Conservation (phyloP, 1,140 invertebrate species). For the Pogonomyrmex barbatus region DNA sequence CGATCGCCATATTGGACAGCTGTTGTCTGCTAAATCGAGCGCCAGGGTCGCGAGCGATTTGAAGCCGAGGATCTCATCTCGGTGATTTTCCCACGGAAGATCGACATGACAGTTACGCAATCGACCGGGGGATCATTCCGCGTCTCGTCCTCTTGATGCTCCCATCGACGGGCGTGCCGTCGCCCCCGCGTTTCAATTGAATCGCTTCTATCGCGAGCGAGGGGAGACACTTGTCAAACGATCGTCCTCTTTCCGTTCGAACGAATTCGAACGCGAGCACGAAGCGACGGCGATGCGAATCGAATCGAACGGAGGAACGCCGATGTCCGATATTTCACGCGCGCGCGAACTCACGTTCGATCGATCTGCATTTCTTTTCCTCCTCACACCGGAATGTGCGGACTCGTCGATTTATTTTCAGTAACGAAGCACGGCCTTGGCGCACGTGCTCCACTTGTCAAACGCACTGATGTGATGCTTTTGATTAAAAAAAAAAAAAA, state of each 20-base stretch:
- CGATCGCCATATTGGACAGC: constrained; percentile 81
- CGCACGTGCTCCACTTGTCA: constrained; percentile 15
- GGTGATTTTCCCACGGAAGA: constrained; percentile 59
- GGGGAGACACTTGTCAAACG: constrained; percentile 51
- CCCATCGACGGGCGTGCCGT: neutral
- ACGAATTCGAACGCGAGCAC: neutral
- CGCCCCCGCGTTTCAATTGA: constrained; percentile 54
- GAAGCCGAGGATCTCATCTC: constrained; percentile 75
- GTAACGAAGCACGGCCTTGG: neutral
- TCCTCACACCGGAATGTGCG: neutral
- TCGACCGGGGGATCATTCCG: neutral
- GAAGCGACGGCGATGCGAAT: neutral
- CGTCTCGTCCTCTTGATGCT: neutral
- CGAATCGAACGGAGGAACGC: neutral
- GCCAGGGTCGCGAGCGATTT: constrained; percentile 82
- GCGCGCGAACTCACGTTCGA: neutral
- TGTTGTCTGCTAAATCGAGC: constrained; percentile 85
- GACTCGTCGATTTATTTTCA: neutral
- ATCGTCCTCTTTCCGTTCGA: neutral
- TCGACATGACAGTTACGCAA: constrained; percentile 69
- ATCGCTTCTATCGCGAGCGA: constrained; percentile 13
- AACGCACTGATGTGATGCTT: neutral
- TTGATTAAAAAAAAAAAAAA: no score
- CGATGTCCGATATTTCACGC: neutral
- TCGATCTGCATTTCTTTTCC: neutral